These are phyloP conservation scores for Dermochelys coriacea DNA, from an alignment of 2,797 vertebrate genomes.

Conservation along the genomic window DNA sequence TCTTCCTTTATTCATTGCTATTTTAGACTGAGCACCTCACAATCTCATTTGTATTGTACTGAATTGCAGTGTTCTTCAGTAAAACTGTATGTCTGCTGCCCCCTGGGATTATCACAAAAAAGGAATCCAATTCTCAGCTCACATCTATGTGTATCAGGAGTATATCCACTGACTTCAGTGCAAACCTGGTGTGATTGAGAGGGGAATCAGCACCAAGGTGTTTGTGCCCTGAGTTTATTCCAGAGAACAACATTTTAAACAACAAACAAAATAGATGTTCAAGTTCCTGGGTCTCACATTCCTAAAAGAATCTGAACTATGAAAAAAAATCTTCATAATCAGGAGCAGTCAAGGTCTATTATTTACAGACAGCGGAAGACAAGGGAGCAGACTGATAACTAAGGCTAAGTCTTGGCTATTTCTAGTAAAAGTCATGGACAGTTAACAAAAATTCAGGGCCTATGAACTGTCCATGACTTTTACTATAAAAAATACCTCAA, in stretches of 20 bases:
- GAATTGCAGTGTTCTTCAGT: neutral
- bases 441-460: too few relatives aligned
- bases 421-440: too few relatives aligned
- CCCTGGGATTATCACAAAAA: neutral
- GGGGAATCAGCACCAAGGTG: too few relatives aligned
- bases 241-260: neutral
- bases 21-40: neutral
- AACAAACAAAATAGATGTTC: neutral
- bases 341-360: neutral
- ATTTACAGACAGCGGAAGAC: neutral
- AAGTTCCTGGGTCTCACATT: neutral
- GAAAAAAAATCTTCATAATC: slow-evolving; percentile 18
- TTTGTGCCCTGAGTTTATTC: neutral
- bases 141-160: neutral
- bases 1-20: neutral
- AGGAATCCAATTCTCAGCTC: neutral
- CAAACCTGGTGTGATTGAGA: neutral
- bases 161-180: neutral
- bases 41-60: neutral
- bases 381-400: neutral
- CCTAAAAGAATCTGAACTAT: neutral
- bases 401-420: too few relatives aligned
- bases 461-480: too few relatives aligned
- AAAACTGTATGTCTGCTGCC: neutral
- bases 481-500: too few relatives aligned